Evolutionary conservation across 2,888 invertebrate genomes (phyloP).

Genomic region (Villa cingulata): DNA sequence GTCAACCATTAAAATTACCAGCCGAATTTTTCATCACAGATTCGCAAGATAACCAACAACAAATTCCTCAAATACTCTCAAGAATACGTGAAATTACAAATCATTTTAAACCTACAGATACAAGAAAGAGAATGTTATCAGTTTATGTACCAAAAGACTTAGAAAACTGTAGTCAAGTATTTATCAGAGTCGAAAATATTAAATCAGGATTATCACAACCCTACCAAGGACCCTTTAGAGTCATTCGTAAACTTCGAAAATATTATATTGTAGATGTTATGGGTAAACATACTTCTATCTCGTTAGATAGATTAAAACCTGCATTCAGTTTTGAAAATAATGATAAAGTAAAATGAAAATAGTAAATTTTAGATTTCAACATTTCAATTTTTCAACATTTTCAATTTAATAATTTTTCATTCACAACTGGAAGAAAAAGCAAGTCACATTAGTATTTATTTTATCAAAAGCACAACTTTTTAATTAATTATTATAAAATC

Average conservation of each 20-base stretch:
- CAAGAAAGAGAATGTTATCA: not conserved
- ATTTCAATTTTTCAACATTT: no score
- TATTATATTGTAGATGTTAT: not conserved
- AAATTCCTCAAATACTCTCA: not conserved
- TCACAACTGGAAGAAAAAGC: no score
- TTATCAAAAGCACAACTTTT: no score
- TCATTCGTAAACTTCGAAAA: not conserved
- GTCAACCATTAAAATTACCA: slow-evolving; percentile 4
- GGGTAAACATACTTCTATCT: no score
- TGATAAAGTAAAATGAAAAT: no score
- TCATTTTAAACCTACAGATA: not conserved
- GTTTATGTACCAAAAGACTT: not conserved
- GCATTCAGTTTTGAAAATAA: no score
- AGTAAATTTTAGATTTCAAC: no score
- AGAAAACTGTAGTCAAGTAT: not conserved
- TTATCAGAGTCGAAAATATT: not conserved
- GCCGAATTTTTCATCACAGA: not conserved
- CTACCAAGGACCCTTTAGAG: not conserved
- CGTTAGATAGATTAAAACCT: no score
- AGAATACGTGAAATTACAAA: not conserved
- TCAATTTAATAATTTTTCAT: no score
- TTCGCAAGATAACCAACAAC: not conserved
- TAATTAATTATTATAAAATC: no score
- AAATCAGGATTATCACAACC: not conserved
- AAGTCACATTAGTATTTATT: no score